Percentiles rank a stretch among this genome's conserved stretches.
phyloP scores from a whole-genome alignment of 2,888 invertebrate species.

The Sepiola atlantica region DNA sequence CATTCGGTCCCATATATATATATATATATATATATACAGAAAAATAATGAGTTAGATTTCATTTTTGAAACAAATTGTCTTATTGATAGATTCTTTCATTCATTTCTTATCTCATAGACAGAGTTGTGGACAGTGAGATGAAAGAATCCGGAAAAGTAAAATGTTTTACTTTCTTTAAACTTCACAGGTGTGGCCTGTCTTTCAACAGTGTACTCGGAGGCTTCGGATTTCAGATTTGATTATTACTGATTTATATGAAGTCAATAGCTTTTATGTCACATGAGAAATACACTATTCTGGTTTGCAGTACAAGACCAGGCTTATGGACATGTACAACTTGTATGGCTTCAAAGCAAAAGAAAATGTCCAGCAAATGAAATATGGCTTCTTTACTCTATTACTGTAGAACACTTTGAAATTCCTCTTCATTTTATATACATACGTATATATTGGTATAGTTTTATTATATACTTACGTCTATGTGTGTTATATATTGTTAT shows the following conservation, averaged over 20 bases:
- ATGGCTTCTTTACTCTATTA: neutral
- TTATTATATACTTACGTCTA: too few relatives aligned
- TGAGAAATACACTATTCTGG: neutral
- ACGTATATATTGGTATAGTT: too few relatives aligned
- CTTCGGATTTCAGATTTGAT: slow-evolving; percentile 18
- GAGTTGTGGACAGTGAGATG: neutral
- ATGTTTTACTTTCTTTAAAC: neutral
- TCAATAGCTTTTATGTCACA: neutral
- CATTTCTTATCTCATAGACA: too few relatives aligned
- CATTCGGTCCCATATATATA: too few relatives aligned
- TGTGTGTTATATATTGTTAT: too few relatives aligned
- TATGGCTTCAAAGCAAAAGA: neutral
- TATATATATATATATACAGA: too few relatives aligned
- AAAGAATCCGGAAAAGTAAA: neutral
- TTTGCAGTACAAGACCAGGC: neutral
- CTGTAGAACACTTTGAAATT: neutral
- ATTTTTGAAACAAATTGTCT: too few relatives aligned
- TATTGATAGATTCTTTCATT: too few relatives aligned
- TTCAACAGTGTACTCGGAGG: neutral
- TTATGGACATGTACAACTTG: neutral
- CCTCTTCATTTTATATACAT: neutral
- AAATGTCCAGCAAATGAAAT: neutral
- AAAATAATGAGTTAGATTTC: too few relatives aligned
- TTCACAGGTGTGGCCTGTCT: neutral
- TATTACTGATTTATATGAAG: neutral